A percentile compares a stretch with the other conserved stretches of the same genome.
Evolutionary conservation across 2,888 invertebrate species (phyloP).

Genomic region (Cheilosia scutellata): DNA sequence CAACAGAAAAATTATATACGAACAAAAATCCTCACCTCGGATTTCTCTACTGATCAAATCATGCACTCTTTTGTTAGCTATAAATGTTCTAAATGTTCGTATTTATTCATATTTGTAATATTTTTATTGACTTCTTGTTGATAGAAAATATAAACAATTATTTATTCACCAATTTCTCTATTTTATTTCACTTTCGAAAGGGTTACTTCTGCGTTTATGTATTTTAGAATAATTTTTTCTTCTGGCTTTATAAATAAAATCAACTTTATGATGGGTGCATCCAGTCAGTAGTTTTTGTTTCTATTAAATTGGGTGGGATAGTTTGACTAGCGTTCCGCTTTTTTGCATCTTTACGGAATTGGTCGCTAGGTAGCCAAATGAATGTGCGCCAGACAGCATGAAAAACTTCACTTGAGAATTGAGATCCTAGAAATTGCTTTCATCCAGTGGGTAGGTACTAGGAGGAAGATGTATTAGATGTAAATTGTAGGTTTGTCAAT

Average conservation of each 20-base stretch:
- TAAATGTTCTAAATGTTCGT: slow-evolving; percentile 62
- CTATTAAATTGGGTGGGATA: neutral
- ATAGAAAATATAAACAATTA: slow-evolving; percentile 31
- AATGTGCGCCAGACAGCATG: too few relatives aligned
- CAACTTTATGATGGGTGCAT: slow-evolving; percentile 9
- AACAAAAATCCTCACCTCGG: slow-evolving; percentile 37
- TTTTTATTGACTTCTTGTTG: slow-evolving; percentile 22
- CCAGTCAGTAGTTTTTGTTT: neutral
- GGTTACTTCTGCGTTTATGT: slow-evolving; percentile 9
- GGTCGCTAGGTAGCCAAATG: too few relatives aligned
- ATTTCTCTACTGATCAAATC: slow-evolving; percentile 53
- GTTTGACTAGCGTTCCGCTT: neutral
- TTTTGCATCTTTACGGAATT: neutral
- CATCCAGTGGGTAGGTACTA: too few relatives aligned
- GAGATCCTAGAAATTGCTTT: too few relatives aligned
- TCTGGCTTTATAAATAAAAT: slow-evolving; percentile 15
- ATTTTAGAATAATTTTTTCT: slow-evolving; percentile 21
- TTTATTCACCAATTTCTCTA: neutral
- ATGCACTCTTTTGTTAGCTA: slow-evolving; percentile 48
- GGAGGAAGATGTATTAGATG: too few relatives aligned
- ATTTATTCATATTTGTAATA: slow-evolving; percentile 68
- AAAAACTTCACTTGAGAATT: too few relatives aligned
- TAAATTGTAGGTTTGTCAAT: too few relatives aligned
- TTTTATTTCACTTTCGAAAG: slow-evolving; percentile 12
- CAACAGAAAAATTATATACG: slow-evolving; percentile 44